Evolutionary conservation across 2,797 vertebrate species (phyloP).

Genomic region (Fringilla coelebs): DNA sequence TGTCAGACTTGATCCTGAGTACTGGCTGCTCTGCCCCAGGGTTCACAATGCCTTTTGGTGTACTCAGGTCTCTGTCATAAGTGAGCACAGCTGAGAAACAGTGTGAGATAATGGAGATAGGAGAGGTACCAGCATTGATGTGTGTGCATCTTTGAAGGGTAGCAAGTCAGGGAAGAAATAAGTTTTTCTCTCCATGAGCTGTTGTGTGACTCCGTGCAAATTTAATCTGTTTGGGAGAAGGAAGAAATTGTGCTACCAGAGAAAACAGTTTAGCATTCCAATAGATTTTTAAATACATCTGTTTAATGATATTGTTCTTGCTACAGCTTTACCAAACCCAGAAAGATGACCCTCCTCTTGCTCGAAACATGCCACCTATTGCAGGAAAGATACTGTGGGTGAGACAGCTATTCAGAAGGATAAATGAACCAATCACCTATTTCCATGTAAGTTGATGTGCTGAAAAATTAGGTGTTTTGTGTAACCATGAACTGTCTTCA

Average conservation of each 20-base stretch:
- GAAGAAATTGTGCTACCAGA: background rate
- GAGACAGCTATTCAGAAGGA: constrained; percentile 79
- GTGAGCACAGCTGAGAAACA: background rate
- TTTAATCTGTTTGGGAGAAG: background rate
- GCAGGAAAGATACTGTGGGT: constrained; percentile 83
- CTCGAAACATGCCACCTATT: constrained; percentile 80
- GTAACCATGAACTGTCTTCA: background rate
- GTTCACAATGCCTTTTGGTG: background rate
- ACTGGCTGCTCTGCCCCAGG: background rate
- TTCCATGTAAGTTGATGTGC: constrained; percentile 74
- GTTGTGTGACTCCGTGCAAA: background rate
- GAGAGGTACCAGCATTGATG: background rate
- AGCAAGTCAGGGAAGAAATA: background rate
- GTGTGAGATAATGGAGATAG: background rate
- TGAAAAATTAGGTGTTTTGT: background rate
- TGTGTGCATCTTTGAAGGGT: background rate
- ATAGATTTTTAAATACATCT: background rate
- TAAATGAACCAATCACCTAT: constrained; percentile 81
- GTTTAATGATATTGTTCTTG: background rate
- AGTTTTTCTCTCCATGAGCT: background rate
- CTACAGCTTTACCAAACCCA: constrained; percentile 75
- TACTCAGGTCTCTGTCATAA: background rate
- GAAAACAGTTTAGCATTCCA: background rate
- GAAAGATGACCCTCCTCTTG: constrained; percentile 77
- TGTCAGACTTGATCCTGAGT: background rate